Conservation (phyloP, 2,888 invertebrate genomes). For the Standfussiana lucernea region DNA sequence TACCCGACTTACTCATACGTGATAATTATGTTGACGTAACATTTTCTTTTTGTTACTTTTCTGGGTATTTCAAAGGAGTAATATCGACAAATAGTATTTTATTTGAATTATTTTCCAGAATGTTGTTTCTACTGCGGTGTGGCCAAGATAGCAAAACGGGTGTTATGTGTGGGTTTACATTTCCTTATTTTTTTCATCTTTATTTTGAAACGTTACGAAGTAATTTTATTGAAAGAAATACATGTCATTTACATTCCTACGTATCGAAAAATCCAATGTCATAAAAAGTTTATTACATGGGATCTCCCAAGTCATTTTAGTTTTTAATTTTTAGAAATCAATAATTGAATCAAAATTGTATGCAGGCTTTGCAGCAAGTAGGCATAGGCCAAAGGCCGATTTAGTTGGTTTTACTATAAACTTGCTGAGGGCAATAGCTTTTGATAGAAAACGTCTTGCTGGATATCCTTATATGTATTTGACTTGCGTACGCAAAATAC, state of each 20-base stretch:
- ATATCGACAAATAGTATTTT: slow-evolving; percentile 15
- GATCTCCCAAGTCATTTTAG: neutral
- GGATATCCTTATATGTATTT: neutral
- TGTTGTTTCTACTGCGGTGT: slow-evolving; percentile 67
- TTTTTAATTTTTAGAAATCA: neutral
- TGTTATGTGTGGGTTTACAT: slow-evolving; percentile 66
- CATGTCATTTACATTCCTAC: neutral
- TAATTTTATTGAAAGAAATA: neutral
- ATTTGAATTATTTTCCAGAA: slow-evolving; percentile 70
- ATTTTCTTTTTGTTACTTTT: neutral
- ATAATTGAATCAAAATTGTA: neutral
- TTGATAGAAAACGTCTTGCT: neutral
- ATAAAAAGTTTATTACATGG: too few species aligned
- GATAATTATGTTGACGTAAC: neutral
- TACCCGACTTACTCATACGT: neutral
- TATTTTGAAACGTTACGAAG: neutral
- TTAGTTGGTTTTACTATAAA: neutral
- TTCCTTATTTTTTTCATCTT: slow-evolving; percentile 23
- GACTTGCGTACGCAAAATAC: neutral
- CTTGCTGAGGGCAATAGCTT: neutral
- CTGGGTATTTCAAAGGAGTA: neutral
- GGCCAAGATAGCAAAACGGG: slow-evolving; percentile 75
- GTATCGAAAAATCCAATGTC: neutral
- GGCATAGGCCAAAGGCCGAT: neutral
- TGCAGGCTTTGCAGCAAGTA: too few species aligned